Base-by-base conservation (phyloP, 2,888 invertebrate species). In the Parnassius mnemosyne region DNA sequence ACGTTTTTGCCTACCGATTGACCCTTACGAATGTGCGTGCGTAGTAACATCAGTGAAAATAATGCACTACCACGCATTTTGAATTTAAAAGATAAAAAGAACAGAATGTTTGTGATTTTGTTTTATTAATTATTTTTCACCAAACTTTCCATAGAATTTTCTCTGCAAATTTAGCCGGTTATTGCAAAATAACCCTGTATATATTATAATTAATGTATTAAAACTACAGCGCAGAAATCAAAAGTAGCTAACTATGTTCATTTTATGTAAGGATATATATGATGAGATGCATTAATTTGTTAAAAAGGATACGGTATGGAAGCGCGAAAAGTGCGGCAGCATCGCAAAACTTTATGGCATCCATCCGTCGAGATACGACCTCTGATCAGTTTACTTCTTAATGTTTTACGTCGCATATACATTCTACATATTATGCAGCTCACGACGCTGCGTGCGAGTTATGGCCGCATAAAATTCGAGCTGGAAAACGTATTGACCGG, bases 391-490 rank as follows among this genome's bases (percentile, higher is more conserved):
- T 75, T 75, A 76, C 74, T 69, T 71, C 66, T 63, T 70, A 71
- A 72, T 66, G 66, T 68, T 74, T 76, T 73, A 72, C 71, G 73
- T 71, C 71, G 70, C 61, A 54, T 60, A 64, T 34, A 66, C 58
- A 68, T 66, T 67, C 65, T 66, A 67, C 65, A 67, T 50, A 63
- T 69, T 50, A 63, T 69, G 71, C 71, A 71, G 64, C 71, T 63
- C 71, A 72, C 70, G 69, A 66, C 66, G 65, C 73, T 78, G 79
- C 78, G 77, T 80, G 78, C 77, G 68, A 74, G 75, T 79, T 84
- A 86, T 79, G 67, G 75, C 77, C 76, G 69, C 72, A 83, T 86
- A 83, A 83, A 86, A 87, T 80, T 84, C 68, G 76, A 80, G 74
- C 70, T 71, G 75, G 79, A 77, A 78, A 76, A 71, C 72, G 76